Evolutionary conservation across 2,888 invertebrate genomes (phyloP), one percentile per base, ranked within the genome.

Genomic region (Lycocerus yunnanus): DNA sequence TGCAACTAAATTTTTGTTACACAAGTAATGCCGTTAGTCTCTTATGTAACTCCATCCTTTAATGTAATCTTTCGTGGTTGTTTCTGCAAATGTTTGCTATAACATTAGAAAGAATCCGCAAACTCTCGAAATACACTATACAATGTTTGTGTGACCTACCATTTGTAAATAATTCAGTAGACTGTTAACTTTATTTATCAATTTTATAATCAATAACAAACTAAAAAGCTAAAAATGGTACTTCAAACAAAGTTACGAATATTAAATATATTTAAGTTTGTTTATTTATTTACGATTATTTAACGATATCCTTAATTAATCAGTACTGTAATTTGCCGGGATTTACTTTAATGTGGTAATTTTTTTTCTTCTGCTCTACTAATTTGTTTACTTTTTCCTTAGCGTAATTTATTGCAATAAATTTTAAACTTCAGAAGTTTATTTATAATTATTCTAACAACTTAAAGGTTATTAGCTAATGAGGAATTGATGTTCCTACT

Each of bases 41-140:
- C 61, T 63, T 63, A 63, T 58, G 69, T 70, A 70, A 70, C 63
- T 70, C 20, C 43, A 70, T 63, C 69, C 69, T 70, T 65, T 70
- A 70, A 70, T 70, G 69, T 70, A 70, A 70, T 70, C 63, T 69
- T 69, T 69, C 21, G 15, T 20, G 21, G 69, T 14, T 60, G 59
- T 69, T 69, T 60, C 60, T 69, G 69, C 27, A 69, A 69, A 69
- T 69, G 69, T 69, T 69, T 69, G 69, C 69, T 24, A 15, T 66
- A 67, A 43, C 67, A 67, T 67, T 58, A 67, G 43, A 43, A 67
- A 69, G 69, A 69, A 69, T 58, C 69, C 60, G 69, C 21, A 24
- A 69, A 69, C 69, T 69, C 60, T 68, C 60, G 59, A 61, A 69
- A 69, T 60, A 60, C 59, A 24, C 59, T 58, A 15, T 60, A 58